Evolutionary conservation across 1,140 invertebrate species (phyloP), one percentile per base, ranked within the genome.

Genomic region (Ruditapes philippinarum): DNA sequence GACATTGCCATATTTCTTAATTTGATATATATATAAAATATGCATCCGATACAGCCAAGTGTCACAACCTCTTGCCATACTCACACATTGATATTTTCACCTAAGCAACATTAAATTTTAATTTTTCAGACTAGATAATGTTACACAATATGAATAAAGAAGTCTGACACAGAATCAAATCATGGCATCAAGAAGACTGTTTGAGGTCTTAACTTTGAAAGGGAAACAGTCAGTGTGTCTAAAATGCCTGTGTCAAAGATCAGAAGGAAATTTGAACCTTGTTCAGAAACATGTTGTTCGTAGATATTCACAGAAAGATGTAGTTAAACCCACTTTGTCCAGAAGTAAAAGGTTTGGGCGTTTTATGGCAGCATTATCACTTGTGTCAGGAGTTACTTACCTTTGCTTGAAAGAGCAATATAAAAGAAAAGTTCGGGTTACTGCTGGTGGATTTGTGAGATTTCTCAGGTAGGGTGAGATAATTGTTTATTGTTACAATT

Each of bases 401-500:
- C 31, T 88, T 12, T 62, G 57, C 80, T 70, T 88, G 49, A 80
- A 38, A 22, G 78, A 89, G 60, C 87, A 73, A 40, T 62, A 89
- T 22, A 81, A 82, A 74, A 70, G 87, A 17, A 89, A 89, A 89
- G 76, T 89, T 33, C 19, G 87, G 60, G 87, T 89, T 17, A 89
- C 87, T 33, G 60, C 54, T 28, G 87, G 87, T 9, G 87, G 87
- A n/a, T 74, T 89, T 73, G 65, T 89, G 2, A 54, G 87, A 57
- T 89, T 89, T 45, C 68, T 89, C 17, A 89, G 87, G 87, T 89
- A 81, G 19, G 73, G 11, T n/a, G n/a, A n/a, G n/a, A n/a, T n/a
- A n/a, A n/a, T n/a, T n/a, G n/a, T n/a, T n/a, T n/a, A n/a, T n/a
- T n/a, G n/a, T n/a, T n/a, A n/a, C n/a, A n/a, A n/a, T n/a, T n/a